Base-by-base conservation (phyloP, 2,888 invertebrate species). In the Ophion slaviceki region DNA sequence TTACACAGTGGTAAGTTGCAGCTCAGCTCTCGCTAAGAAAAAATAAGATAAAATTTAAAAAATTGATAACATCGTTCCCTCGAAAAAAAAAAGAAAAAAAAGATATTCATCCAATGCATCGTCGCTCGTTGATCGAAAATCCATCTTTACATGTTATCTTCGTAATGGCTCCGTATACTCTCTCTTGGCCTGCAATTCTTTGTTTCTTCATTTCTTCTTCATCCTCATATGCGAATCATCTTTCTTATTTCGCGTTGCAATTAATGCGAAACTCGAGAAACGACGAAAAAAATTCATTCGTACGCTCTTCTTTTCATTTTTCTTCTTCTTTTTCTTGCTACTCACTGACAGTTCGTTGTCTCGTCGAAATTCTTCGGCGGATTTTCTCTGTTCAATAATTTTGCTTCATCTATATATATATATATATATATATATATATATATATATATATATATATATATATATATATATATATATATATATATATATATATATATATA, bases 1-100 rank as follows among this genome's bases (percentile, higher is more conserved):
- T 98, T 97, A 97, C 97, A 96, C 98, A 98, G 97, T 97, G 98
- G 98, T 98, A 98, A 98, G 98, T 98, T 96, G 96, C 96, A 96
- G 93, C 93, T 94, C 93, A 93, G 92, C 93, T 94, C 94, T 94
- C 92, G 93, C 93, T 93, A 93, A 93, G 62, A 82, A 86, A 87
- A 79, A 87, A 88, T 87, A 64, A 76, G 68, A 80, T 71, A 66
- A 80, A 89, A 89, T 89, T 87, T 88, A 84, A 86, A 89, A 88
- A 82, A 86, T 47, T 14, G 81, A 77, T 78, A 77, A 74, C 71
- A 76, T 83, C 82, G 70, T 86, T 80, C 84, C 77, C 67, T 14
- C 47, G 47, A 47, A 47, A 47, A 47, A 47, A 47, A 72, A 86
- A 85, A 85, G 80, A 80, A 87, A 80, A 81, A 75, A 75, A 83